A percentile compares a stretch with the other conserved stretches of the same genome.
These are phyloP conservation scores for Drosophila arizonae DNA, from an alignment of 1,140 invertebrate genomes.

Conservation along the genomic window DNA sequence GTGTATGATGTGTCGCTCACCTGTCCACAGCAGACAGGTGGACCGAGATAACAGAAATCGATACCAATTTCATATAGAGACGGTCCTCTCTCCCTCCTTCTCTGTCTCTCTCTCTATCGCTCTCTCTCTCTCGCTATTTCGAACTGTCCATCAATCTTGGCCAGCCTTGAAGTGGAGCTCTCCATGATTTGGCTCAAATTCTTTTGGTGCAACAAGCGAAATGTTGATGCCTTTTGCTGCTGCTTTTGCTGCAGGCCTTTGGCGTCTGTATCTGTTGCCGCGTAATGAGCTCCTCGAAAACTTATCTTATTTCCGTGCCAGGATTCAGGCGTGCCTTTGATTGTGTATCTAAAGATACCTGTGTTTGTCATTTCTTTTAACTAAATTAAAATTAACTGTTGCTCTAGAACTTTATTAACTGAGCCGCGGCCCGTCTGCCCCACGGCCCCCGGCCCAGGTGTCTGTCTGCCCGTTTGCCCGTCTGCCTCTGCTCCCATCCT, in stretches of 20 bases:
- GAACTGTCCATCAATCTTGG: neutral
- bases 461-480: neutral
- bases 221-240: neutral
- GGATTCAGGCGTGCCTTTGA: conserved; percentile 11
- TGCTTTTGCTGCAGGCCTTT: conserved; percentile 3
- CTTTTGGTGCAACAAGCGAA: neutral
- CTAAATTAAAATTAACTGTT: conserved; percentile 65
- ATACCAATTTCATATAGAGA: neutral
- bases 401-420: conserved; percentile 71
- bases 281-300: conserved; percentile 43
- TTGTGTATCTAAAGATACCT: conserved; percentile 1
- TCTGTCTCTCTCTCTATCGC: neutral
- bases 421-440: neutral
- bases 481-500: neutral
- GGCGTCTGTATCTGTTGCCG: conserved; percentile 3
- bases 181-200: neutral
- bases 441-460: neutral
- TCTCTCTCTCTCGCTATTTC: too few species aligned
- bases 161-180: neutral
- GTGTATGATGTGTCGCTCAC: conserved; percentile 2
- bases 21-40: neutral
- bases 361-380: conserved; percentile 51
- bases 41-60: neutral
- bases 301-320: conserved; percentile 64
- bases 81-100: too few species aligned